Percentiles rank a stretch among this genome's conserved stretches.
These are phyloP conservation scores for Chymomyza amoena DNA, from an alignment of 2,888 invertebrate genomes.

Conservation along the genomic window DNA sequence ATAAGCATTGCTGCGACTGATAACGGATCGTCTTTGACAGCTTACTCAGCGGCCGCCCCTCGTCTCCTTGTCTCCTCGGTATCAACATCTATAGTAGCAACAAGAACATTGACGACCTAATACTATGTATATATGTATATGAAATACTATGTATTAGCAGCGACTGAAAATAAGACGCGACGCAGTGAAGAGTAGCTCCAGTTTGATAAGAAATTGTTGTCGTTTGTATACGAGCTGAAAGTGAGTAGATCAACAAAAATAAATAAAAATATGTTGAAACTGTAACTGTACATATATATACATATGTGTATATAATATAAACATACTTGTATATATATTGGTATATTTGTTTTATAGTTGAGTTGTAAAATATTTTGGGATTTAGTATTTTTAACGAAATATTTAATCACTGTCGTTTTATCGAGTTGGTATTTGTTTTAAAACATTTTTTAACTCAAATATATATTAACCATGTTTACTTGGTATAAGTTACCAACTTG, in stretches of 20 bases:
- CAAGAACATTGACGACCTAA: not conserved
- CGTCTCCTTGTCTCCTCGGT: not conserved
- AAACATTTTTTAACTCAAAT: too few species aligned
- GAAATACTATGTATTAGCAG: not conserved
- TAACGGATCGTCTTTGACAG: conserved; percentile 51
- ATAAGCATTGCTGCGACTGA: conserved; percentile 33
- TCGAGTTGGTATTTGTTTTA: too few species aligned
- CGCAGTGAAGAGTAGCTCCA: not conserved
- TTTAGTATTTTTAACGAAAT: too few species aligned
- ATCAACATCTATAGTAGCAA: not conserved
- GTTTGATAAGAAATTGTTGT: not conserved
- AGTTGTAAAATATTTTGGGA: not conserved
- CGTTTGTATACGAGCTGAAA: conserved; percentile 44
- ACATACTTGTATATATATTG: too few species aligned
- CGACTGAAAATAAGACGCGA: not conserved
- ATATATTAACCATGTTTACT: too few species aligned
- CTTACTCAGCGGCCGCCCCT: conserved; percentile 12
- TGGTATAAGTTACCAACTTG: too few species aligned
- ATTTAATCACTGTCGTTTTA: too few species aligned
- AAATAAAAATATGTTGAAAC: not conserved
- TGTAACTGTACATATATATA: not conserved
- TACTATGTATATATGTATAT: not conserved
- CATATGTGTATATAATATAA: not conserved
- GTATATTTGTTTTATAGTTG: too few species aligned
- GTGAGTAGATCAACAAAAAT: conserved; percentile 55